These are phyloP conservation scores for Heteromurus nitidus DNA, from an alignment of 2,888 invertebrate species.

Conservation along the genomic window DNA sequence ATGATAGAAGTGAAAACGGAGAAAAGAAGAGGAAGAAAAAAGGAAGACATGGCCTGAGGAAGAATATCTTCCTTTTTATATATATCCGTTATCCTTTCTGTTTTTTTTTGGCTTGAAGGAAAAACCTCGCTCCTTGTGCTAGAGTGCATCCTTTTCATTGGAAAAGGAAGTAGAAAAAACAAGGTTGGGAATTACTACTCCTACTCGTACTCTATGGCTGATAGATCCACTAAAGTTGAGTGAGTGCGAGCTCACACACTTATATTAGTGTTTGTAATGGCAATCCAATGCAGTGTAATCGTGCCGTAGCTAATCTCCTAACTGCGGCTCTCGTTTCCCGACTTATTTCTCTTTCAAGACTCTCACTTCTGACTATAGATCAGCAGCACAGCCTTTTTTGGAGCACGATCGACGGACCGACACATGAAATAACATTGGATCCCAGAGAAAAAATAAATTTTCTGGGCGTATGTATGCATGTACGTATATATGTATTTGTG, in stretches of 20 bases:
- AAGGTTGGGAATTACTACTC: background rate
- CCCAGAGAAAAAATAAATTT: background rate
- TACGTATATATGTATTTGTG: background rate
- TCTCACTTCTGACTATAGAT: no score
- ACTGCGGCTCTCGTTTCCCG: background rate
- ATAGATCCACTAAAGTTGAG: background rate
- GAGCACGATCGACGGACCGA: background rate
- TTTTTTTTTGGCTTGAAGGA: no score
- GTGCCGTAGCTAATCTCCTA: background rate
- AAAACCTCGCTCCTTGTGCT: no score
- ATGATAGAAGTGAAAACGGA: background rate
- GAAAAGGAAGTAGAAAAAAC: slow-evolving; percentile 1
- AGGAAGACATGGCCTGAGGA: background rate
- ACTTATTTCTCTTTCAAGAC: background rate
- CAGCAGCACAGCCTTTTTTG: background rate
- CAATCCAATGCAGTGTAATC: background rate
- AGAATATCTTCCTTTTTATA: no score
- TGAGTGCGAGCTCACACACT: background rate
- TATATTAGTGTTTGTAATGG: background rate
- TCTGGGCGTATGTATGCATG: background rate
- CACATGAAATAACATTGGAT: background rate
- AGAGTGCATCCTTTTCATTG: no score
- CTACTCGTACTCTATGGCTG: no score
- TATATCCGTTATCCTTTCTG: no score
- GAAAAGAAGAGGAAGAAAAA: background rate